Evolutionary conservation across 1,140 invertebrate genomes (phyloP).

Genomic region (Eulimnadia texana): DNA sequence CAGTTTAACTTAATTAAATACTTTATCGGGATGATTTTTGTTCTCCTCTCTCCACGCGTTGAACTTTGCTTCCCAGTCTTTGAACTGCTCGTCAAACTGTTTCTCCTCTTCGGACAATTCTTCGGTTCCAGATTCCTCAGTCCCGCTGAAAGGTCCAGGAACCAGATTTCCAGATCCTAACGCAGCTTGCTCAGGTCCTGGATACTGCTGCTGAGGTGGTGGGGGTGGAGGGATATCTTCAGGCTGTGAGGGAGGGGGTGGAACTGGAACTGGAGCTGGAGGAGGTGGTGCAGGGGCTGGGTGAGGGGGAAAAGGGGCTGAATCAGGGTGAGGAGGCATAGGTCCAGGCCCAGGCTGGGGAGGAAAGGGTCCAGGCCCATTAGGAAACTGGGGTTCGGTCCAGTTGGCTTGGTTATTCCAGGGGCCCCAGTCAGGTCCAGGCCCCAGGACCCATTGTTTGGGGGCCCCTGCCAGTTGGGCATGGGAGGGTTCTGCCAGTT

Average conservation of each 20-base stretch:
- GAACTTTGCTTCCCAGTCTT: constrained; percentile 70
- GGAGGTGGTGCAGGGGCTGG: constrained; percentile 6
- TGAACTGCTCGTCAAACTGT: constrained; percentile 63
- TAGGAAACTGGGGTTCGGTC: no score
- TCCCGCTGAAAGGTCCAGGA: no score
- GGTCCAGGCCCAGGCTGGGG: not conserved
- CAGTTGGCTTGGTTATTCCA: no score
- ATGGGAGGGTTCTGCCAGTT: no score
- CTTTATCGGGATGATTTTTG: constrained; percentile 68
- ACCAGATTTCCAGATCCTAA: no score
- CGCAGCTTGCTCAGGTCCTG: constrained; percentile 25
- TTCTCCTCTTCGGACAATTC: constrained; percentile 51
- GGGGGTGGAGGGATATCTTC: constrained; percentile 28
- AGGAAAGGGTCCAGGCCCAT: no score
- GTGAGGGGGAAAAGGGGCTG: not conserved
- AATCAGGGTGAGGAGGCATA: not conserved
- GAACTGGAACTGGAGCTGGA: constrained; percentile 27
- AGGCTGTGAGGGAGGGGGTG: constrained; percentile 28
- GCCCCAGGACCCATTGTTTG: no score
- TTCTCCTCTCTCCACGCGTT: constrained; percentile 71
- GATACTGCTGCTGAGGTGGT: constrained; percentile 29
- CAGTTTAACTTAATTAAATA: no score
- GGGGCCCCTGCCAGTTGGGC: no score
- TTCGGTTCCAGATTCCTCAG: no score
- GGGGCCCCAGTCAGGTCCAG: no score